Evolutionary conservation across 2,113 vertebrate genomes (phyloP).

Genomic region (Myrmecobius fasciatus): DNA sequence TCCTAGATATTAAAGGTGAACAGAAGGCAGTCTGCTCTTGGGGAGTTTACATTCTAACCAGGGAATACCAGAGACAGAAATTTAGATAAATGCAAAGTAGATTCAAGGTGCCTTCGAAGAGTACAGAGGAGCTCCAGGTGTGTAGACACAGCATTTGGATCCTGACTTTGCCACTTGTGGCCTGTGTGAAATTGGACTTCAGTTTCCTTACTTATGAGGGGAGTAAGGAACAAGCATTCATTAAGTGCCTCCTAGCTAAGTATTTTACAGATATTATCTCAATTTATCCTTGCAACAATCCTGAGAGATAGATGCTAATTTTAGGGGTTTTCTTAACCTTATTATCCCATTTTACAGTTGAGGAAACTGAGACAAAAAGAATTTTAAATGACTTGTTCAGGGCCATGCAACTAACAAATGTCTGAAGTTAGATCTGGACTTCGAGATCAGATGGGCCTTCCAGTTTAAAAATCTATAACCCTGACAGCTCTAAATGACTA

Average conservation of each 20-base stretch:
- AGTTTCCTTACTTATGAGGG: background rate
- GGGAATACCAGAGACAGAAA: background rate
- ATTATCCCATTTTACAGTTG: background rate
- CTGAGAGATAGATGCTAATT: background rate
- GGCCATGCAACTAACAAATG: background rate
- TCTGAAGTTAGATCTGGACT: background rate
- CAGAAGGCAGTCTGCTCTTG: background rate
- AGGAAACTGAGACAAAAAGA: background rate
- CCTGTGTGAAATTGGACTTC: background rate
- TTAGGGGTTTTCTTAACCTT: background rate
- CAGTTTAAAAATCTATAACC: background rate
- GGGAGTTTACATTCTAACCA: background rate
- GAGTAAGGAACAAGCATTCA: background rate
- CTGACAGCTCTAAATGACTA: background rate
- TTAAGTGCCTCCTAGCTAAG: background rate
- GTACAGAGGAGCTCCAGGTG: background rate
- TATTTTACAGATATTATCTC: background rate
- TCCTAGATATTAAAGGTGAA: background rate
- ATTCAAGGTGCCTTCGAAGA: background rate
- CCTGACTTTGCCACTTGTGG: background rate
- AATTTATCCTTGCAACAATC: background rate
- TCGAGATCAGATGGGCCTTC: background rate
- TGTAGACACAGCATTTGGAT: background rate
- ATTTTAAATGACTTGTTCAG: background rate
- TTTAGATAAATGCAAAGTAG: background rate